A percentile compares a stretch with the other conserved stretches of the same genome.
Evolutionary conservation across 2,888 invertebrate genomes (phyloP).

Genomic region (Acronicta leporina): DNA sequence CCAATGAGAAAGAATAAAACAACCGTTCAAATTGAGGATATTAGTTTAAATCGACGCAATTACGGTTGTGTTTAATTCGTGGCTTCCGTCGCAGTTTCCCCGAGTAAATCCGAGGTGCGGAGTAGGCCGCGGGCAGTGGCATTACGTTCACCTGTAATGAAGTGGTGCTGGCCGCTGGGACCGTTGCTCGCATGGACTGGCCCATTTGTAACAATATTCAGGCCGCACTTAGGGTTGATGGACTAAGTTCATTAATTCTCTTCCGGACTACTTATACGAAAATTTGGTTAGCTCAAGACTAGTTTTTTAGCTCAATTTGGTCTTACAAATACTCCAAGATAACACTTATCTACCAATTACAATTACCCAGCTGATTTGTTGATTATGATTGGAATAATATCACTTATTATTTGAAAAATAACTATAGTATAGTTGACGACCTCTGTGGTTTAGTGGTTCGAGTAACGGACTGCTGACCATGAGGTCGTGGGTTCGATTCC

Average conservation of each 20-base stretch:
- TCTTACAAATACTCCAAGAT: neutral
- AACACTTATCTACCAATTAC: neutral
- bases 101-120: conserved; percentile 61
- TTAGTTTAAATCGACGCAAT: conserved; percentile 44
- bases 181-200: conserved; percentile 29
- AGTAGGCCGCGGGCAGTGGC: conserved; percentile 64
- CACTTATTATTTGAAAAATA: neutral
- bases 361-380: neutral
- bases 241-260: neutral
- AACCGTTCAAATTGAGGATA: conserved; percentile 34
- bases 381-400: no score
- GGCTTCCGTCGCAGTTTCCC: conserved; percentile 55
- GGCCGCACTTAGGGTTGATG: conserved; percentile 28
- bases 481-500: no score
- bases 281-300: neutral
- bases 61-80: conserved; percentile 46
- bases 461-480: no score
- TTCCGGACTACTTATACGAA: neutral
- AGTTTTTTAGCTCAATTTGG: no score
- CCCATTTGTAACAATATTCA: conserved; percentile 67
- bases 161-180: conserved; percentile 53
- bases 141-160: conserved; percentile 67
- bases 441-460: no score
- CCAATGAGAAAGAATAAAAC: conserved; percentile 10
- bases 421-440: no score